phyloP scores from a whole-genome alignment of 2,797 vertebrate species.

The Syngnathus rostellatus region DNA sequence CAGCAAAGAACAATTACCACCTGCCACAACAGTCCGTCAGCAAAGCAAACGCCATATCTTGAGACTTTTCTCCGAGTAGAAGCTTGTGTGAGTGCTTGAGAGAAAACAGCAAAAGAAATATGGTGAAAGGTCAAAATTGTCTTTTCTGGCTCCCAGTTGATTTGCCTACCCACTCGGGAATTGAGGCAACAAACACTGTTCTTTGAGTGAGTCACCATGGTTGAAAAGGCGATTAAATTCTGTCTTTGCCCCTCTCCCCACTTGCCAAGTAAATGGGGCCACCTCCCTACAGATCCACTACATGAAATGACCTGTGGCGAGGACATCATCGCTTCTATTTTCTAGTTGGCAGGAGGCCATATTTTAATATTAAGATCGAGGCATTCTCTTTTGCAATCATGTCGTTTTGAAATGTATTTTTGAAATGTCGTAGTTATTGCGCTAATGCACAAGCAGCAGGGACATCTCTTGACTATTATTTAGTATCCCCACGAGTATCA shows the following conservation, averaged over 20 bases:
- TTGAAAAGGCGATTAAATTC: constrained; percentile 53
- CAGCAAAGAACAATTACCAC: constrained; percentile 19
- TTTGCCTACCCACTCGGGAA: constrained; percentile 31
- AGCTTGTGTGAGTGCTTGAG: constrained; percentile 16
- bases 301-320: constrained; percentile 19
- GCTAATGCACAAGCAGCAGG: background rate
- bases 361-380: constrained; percentile 5
- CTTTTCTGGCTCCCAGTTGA: constrained; percentile 45
- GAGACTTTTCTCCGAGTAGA: constrained; percentile 2
- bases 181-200: constrained; percentile 38
- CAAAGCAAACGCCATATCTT: constrained; percentile 29
- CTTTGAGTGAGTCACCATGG: constrained; percentile 38
- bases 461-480: background rate
- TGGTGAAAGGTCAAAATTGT: constrained; percentile 50
- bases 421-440: background rate
- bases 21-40: constrained; percentile 30
- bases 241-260: constrained; percentile 8
- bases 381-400: background rate
- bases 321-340: constrained; percentile 14
- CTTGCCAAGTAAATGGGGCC: constrained; percentile 24
- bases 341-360: constrained; percentile 2
- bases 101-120: constrained; percentile 30
- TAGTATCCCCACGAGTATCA: background rate
- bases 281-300: constrained; percentile 24
- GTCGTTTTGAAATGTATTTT: background rate